Evolutionary conservation across 2,113 vertebrate genomes (phyloP).

Genomic region (Probosciger aterrimus): DNA sequence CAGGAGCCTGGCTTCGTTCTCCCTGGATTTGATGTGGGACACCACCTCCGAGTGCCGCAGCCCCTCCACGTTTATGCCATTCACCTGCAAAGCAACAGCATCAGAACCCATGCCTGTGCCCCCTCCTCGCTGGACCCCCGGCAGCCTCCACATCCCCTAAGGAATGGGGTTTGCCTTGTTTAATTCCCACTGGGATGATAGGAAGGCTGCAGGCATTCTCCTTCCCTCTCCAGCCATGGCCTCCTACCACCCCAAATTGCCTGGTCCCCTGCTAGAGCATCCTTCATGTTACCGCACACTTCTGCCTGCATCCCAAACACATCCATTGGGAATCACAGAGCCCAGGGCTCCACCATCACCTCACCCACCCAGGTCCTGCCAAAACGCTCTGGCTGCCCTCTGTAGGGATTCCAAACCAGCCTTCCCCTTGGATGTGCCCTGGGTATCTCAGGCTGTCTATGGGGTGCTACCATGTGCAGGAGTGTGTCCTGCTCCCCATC

Average conservation of each 20-base stretch:
- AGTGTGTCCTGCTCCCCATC: accelerated
- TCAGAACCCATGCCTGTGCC: not conserved
- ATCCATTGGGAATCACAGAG: accelerated
- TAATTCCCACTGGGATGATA: accelerated
- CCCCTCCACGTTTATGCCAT: slow-evolving; percentile 81
- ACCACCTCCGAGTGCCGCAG: slow-evolving; percentile 90
- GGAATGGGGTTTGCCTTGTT: not conserved
- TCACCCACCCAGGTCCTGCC: not conserved
- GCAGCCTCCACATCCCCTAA: not conserved
- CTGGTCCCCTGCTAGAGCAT: not conserved
- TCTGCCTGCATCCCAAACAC: not conserved
- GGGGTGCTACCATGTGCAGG: accelerated
- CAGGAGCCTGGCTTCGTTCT: slow-evolving; percentile 80
- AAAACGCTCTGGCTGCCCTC: not conserved
- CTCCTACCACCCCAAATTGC: not conserved
- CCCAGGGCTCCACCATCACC: not conserved
- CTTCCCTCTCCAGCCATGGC: not conserved
- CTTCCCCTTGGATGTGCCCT: not conserved
- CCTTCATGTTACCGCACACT: accelerated
- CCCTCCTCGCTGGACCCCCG: not conserved
- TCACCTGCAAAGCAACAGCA: slow-evolving; percentile 75
- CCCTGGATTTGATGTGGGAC: slow-evolving; percentile 79
- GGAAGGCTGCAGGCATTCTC: not conserved
- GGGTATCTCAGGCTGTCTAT: not conserved
- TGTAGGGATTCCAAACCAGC: not conserved